phyloP scores from a whole-genome alignment of 2,113 vertebrate species.

The Arothron firmamentum region DNA sequence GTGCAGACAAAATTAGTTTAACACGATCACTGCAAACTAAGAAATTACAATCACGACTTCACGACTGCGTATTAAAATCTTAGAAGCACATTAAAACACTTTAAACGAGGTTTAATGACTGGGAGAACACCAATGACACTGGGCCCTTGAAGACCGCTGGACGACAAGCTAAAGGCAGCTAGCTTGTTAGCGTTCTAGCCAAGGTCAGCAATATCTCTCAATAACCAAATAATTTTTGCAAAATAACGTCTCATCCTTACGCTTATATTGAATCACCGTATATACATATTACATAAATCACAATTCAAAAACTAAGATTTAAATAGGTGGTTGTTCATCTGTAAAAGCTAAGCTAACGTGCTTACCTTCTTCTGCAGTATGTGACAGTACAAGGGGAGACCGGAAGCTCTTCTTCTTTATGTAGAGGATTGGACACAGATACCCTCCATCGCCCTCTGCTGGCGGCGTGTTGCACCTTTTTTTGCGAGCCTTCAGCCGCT shows the following conservation, averaged over 20 bases:
- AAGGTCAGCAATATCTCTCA: constrained; percentile 58
- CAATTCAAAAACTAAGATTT: not conserved
- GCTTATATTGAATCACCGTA: fast-evolving
- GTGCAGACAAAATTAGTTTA: too few relatives aligned
- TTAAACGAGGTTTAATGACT: not conserved
- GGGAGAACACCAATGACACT: not conserved
- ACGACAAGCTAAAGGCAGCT: constrained; percentile 17
- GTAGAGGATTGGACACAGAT: fast-evolving
- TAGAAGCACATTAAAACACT: too few relatives aligned
- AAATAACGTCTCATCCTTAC: not conserved
- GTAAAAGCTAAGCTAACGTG: not conserved
- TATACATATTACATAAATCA: fast-evolving
- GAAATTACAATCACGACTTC: too few relatives aligned
- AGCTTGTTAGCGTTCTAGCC: constrained; percentile 51
- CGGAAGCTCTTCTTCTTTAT: constrained; percentile 43
- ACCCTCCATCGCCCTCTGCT: constrained; percentile 24
- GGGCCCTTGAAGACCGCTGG: constrained; percentile 9
- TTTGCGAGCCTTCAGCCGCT: too few relatives aligned
- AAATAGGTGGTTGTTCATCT: not conserved
- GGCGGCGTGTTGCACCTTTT: not conserved
- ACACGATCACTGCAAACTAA: too few relatives aligned
- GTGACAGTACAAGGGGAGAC: constrained; percentile 15
- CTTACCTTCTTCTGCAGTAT: constrained; percentile 52
- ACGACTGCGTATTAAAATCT: too few relatives aligned
- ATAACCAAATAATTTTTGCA: not conserved